These are phyloP conservation scores for Drosophila robusta DNA, from an alignment of 2,888 invertebrate species.

Conservation along the genomic window DNA sequence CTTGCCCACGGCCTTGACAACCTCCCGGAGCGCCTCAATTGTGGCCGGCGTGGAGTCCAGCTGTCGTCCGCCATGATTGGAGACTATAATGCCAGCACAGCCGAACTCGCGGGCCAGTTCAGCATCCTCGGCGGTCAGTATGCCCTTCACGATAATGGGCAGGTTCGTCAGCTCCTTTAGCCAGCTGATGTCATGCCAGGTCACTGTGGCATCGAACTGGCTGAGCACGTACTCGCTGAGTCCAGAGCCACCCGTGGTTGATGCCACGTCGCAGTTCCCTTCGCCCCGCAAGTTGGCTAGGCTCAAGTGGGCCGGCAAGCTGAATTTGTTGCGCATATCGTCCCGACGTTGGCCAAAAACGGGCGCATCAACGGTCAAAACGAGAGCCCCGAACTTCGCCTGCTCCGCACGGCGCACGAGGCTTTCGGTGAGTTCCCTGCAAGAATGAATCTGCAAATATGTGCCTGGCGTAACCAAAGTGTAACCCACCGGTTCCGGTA, in stretches of 20 bases:
- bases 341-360: conserved; percentile 93
- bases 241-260: conserved; percentile 86
- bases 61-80: conserved; percentile 97
- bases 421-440: conserved; percentile 87
- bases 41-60: conserved; percentile 89
- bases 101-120: conserved; percentile 90
- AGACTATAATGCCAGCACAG: conserved; percentile 93
- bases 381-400: conserved; percentile 94
- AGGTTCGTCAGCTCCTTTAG: conserved; percentile 91
- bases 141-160: conserved; percentile 94
- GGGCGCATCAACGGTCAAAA: conserved; percentile 95
- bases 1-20: conserved; percentile 89
- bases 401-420: conserved; percentile 92
- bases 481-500: conserved; percentile 90
- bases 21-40: conserved; percentile 93
- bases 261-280: conserved; percentile 74
- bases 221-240: conserved; percentile 91
- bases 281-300: conserved; percentile 92
- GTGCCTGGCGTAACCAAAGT: no score
- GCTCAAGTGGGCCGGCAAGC: conserved; percentile 92
- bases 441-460: conserved; percentile 80
- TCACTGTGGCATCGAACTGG: conserved; percentile 92
- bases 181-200: conserved; percentile 95
- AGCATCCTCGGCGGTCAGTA: conserved; percentile 95
- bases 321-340: conserved; percentile 93